Conservation (phyloP, 2,113 vertebrate genomes). For the Melanerpes aurifrons region DNA sequence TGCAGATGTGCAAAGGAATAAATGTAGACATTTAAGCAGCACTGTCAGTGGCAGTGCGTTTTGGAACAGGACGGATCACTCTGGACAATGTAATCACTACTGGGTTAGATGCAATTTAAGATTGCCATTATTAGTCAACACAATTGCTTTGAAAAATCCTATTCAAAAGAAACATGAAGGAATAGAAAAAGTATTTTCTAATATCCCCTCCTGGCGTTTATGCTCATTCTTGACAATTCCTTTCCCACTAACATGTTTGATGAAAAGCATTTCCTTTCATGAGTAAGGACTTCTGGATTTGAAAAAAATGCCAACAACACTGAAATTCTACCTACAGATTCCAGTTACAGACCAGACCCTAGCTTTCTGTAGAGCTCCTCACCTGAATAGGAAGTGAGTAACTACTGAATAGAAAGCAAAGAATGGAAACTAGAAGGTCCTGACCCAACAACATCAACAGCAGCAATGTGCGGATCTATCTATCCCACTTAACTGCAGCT, state of each 20-base stretch:
- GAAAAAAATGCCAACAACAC: neutral
- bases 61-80: neutral
- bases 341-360: neutral
- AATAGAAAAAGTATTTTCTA: neutral
- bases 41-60: neutral
- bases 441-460: neutral
- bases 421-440: neutral
- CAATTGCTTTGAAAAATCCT: neutral
- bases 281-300: fast-evolving
- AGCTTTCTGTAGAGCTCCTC: neutral
- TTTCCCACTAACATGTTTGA: neutral
- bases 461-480: neutral
- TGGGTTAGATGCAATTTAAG: neutral
- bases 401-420: neutral
- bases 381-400: neutral
- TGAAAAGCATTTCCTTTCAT: neutral
- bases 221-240: neutral
- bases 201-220: neutral
- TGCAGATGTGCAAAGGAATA: neutral
- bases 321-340: neutral
- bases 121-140: neutral
- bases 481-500: neutral
- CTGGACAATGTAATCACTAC: neutral
- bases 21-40: fast-evolving
- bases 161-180: neutral